Conservation (phyloP, 2,797 vertebrate genomes). For the Acipenser transmontanus region DNA sequence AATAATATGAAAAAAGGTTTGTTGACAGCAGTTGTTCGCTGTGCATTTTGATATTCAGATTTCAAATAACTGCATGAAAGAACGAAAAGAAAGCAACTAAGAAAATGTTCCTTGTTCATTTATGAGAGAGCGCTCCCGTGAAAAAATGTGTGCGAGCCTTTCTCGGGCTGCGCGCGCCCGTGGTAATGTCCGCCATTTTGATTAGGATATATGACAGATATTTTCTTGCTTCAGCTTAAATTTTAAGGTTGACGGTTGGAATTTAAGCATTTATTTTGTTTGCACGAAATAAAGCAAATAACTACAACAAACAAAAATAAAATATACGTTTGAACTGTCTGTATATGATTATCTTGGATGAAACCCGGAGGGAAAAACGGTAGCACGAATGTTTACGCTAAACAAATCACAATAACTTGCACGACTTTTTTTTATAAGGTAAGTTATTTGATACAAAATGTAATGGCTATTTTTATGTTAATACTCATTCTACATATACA, state of each 20-base stretch:
- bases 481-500: not conserved
- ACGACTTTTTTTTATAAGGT: constrained; percentile 3
- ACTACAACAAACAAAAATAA: too few relatives aligned
- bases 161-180: constrained; percentile 48
- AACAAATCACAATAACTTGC: constrained; percentile 8
- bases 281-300: not conserved
- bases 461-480: not conserved
- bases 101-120: not conserved
- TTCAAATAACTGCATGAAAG: too few relatives aligned
- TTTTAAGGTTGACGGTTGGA: constrained; percentile 28
- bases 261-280: constrained; percentile 10
- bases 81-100: too few relatives aligned
- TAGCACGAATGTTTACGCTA: constrained; percentile 8
- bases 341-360: not conserved
- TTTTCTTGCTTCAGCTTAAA: constrained; percentile 51
- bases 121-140: constrained; percentile 8
- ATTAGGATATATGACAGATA: constrained; percentile 66
- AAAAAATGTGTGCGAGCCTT: constrained; percentile 9
- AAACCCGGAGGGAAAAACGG: not conserved
- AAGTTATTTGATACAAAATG: constrained; percentile 8
- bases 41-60: too few relatives aligned
- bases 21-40: too few relatives aligned
- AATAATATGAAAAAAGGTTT: too few relatives aligned
- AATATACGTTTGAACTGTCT: too few relatives aligned
- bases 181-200: constrained; percentile 68